A percentile compares a stretch with the other conserved stretches of the same genome.
Conservation (phyloP, 1,140 invertebrate genomes). For the Dufourea novaeangliae region DNA sequence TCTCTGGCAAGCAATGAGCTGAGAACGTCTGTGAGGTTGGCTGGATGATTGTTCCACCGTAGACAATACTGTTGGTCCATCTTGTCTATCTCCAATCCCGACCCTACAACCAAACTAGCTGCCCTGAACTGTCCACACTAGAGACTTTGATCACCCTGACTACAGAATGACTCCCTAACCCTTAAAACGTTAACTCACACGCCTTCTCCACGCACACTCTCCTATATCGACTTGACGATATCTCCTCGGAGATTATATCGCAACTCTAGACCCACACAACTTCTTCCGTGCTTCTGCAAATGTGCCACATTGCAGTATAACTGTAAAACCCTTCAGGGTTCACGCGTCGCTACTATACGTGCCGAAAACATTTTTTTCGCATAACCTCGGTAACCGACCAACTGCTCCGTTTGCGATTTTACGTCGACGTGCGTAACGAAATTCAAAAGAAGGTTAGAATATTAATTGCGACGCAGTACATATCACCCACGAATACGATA, state of each 20-base stretch:
- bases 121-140: constrained; percentile 65
- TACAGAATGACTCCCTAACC: constrained; percentile 66
- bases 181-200: constrained; percentile 70
- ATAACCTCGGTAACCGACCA: constrained; percentile 72
- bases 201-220: constrained; percentile 60
- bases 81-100: constrained; percentile 82
- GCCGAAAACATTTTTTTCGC: constrained; percentile 80
- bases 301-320: constrained; percentile 82
- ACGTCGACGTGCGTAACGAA: constrained; percentile 48
- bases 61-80: constrained; percentile 97
- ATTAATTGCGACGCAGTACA: constrained; percentile 73
- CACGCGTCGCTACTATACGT: constrained; percentile 79
- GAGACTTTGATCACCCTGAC: constrained; percentile 63
- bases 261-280: constrained; percentile 74
- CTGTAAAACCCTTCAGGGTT: constrained; percentile 83
- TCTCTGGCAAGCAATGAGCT: constrained; percentile 92
- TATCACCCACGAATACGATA: constrained; percentile 69
- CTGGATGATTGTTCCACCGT: constrained; percentile 96
- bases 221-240: constrained; percentile 63
- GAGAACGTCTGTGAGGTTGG: constrained; percentile 93
- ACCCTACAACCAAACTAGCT: constrained; percentile 79
- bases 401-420: constrained; percentile 39
- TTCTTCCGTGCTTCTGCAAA: constrained; percentile 81
- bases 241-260: constrained; percentile 62
- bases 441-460: constrained; percentile 67